phyloP scores from a whole-genome alignment of 2,888 invertebrate genomes.

The Meandrusa payeni region DNA sequence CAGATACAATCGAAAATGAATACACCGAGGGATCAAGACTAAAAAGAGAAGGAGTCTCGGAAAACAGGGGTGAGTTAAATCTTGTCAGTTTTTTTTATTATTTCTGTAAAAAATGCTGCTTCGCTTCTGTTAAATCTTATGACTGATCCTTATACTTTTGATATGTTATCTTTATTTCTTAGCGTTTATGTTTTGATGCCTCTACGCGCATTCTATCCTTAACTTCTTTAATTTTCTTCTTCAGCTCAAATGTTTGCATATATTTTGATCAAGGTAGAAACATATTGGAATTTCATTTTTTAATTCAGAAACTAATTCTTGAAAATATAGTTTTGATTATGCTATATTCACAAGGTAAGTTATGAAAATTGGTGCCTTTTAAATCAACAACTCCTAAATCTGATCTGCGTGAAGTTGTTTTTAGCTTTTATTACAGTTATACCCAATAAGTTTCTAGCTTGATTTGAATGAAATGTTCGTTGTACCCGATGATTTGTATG shows the following conservation, averaged over 20 bases:
- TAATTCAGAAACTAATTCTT: too few species aligned
- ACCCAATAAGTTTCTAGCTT: conserved; percentile 15
- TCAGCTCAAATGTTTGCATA: neutral
- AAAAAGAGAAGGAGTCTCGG: conserved; percentile 72
- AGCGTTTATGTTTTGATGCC: conserved; percentile 26
- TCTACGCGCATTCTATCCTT: conserved; percentile 15
- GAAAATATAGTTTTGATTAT: too few species aligned
- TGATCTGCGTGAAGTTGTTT: too few species aligned
- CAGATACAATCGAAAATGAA: conserved; percentile 65
- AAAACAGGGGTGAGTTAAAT: conserved; percentile 71
- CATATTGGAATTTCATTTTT: neutral
- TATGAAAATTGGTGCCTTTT: too few species aligned
- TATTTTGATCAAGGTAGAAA: conserved; percentile 12
- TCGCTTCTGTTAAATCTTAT: conserved; percentile 26
- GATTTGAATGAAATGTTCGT: conserved; percentile 21
- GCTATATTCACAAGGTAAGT: too few species aligned
- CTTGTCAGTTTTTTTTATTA: too few species aligned
- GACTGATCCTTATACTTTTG: conserved; percentile 21
- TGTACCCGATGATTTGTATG: conserved; percentile 12
- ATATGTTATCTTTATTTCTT: conserved; percentile 27
- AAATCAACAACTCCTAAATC: too few species aligned
- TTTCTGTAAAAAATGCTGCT: conserved; percentile 28
- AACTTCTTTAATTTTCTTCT: conserved; percentile 13
- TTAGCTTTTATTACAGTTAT: too few species aligned
- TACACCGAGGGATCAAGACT: conserved; percentile 66